Conservation (phyloP, 2,797 vertebrate genomes). For the Sebastes iracundus region DNA sequence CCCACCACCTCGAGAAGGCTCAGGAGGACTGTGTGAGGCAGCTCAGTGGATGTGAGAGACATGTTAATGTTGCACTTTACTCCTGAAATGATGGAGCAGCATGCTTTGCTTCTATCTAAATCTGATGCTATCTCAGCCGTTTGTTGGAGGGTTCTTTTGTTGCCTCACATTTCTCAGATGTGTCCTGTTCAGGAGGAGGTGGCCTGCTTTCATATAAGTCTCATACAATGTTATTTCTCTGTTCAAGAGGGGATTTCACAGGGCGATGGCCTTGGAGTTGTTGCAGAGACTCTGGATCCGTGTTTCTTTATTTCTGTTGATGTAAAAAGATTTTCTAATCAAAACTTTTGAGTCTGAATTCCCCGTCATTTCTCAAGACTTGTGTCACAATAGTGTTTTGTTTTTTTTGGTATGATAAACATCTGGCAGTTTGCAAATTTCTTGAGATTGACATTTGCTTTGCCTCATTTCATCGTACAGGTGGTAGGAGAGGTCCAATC, state of each 20-base stretch:
- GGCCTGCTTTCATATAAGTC: not conserved
- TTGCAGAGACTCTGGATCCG: not conserved
- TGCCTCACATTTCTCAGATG: not conserved
- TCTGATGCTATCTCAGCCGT: not conserved
- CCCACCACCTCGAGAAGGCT: not conserved
- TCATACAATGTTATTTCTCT: not conserved
- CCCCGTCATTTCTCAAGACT: not conserved
- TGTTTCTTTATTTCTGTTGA: not conserved
- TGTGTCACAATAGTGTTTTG: not conserved
- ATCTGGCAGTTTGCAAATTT: not conserved
- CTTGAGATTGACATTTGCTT: not conserved
- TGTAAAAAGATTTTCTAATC: not conserved
- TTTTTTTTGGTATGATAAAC: not conserved
- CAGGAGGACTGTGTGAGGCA: not conserved
- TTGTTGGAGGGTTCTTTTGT: not conserved
- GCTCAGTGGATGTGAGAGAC: conserved; percentile 16
- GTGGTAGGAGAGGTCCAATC: not conserved
- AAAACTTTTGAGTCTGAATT: not conserved
- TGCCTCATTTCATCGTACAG: not conserved
- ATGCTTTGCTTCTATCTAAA: not conserved
- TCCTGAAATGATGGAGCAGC: not conserved
- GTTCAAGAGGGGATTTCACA: not conserved
- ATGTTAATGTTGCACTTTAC: conserved; percentile 1
- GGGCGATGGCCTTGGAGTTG: not conserved
- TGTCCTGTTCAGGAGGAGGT: not conserved